These are phyloP conservation scores for Syndactyla subalaris DNA, from an alignment of 2,797 vertebrate species.

Conservation along the genomic window DNA sequence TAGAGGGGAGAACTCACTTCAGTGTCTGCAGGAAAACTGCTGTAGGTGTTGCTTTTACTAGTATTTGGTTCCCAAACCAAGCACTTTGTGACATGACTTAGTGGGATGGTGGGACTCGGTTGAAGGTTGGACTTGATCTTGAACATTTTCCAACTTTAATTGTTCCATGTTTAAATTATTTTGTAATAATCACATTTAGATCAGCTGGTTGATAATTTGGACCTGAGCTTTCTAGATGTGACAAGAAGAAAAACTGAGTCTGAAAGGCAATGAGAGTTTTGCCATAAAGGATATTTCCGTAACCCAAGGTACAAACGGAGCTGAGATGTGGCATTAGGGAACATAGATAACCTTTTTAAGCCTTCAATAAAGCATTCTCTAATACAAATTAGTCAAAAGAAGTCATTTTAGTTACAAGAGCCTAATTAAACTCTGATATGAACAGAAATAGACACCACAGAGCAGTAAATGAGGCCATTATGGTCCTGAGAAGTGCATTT, in stretches of 20 bases:
- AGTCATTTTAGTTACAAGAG: conserved; percentile 26
- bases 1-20: no score
- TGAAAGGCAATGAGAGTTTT: not conserved
- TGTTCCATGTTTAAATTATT: not conserved
- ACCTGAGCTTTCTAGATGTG: not conserved
- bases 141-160: accelerated
- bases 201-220: not conserved
- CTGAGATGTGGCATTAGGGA: not conserved
- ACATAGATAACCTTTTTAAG: not conserved
- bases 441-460: not conserved
- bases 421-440: conserved; percentile 27
- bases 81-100: no score
- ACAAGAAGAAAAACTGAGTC: not conserved
- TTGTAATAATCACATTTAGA: not conserved
- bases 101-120: no score
- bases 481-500: not conserved
- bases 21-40: no score
- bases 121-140: not conserved
- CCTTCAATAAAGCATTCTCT: not conserved
- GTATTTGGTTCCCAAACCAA: no score
- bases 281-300: not conserved
- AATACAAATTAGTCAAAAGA: not conserved
- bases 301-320: not conserved
- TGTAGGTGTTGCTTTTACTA: no score
- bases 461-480: not conserved